These are phyloP conservation scores for Dasypogon diadema DNA, from an alignment of 2,888 invertebrate species.

Conservation along the genomic window DNA sequence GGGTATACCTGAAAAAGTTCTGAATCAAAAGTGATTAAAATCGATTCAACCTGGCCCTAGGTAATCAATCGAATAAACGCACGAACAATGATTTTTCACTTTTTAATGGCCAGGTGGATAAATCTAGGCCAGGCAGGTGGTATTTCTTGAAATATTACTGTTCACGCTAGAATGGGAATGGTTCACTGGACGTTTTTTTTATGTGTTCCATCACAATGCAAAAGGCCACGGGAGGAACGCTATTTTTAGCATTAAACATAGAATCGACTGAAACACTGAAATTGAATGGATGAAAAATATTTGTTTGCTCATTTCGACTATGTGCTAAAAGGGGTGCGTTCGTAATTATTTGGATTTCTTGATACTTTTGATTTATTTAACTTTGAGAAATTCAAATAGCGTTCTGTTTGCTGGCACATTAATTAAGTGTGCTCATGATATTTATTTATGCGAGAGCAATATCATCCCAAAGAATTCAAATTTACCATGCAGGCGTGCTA, in stretches of 20 bases:
- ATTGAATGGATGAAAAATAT: neutral
- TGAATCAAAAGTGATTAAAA: too few relatives aligned
- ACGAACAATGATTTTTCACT: slow-evolving; percentile 28
- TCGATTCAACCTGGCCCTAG: too few relatives aligned
- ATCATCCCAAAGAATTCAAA: too few relatives aligned
- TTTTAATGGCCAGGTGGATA: slow-evolving; percentile 37
- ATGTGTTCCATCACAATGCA: neutral
- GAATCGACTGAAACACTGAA: neutral
- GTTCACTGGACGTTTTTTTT: neutral
- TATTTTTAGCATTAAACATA: neutral
- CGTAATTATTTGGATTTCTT: slow-evolving; percentile 26
- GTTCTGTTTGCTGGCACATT: too few relatives aligned
- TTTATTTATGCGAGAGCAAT: too few relatives aligned
- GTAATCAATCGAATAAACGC: neutral
- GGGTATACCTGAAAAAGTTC: too few relatives aligned
- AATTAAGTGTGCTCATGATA: too few relatives aligned
- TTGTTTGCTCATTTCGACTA: neutral
- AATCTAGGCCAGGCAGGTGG: slow-evolving; percentile 48
- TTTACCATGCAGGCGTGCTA: too few relatives aligned
- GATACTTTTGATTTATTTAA: slow-evolving; percentile 34
- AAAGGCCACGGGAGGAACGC: neutral
- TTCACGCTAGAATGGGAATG: slow-evolving; percentile 5
- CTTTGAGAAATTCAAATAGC: neutral
- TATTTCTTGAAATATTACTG: slow-evolving; percentile 24
- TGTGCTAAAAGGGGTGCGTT: slow-evolving; percentile 4